A percentile compares a stretch with the other conserved stretches of the same genome.
These are phyloP conservation scores for Lepus timidus DNA, from an alignment of 2,113 vertebrate species.

Conservation along the genomic window DNA sequence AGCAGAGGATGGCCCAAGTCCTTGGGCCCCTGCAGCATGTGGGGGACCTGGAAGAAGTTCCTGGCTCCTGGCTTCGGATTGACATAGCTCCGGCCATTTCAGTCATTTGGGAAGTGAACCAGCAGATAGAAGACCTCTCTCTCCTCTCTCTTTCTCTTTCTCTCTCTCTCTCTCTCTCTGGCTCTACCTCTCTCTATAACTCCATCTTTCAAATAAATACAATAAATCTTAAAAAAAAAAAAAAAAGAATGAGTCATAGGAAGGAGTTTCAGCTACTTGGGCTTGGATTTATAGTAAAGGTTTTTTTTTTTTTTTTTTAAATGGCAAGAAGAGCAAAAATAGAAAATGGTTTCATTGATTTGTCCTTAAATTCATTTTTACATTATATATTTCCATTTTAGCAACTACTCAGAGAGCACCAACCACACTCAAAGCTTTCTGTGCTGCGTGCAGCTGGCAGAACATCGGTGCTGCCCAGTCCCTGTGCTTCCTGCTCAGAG, in stretches of 20 bases:
- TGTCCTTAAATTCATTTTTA: conserved; percentile 29
- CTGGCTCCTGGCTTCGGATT: too few species aligned
- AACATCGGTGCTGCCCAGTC: not conserved
- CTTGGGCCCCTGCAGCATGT: too few species aligned
- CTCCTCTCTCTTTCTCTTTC: too few species aligned
- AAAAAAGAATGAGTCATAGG: not conserved
- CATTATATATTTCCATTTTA: not conserved
- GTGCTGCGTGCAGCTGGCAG: not conserved
- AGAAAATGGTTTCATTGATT: not conserved
- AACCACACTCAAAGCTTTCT: not conserved
- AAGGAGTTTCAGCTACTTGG: conserved; percentile 13
- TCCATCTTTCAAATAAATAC: too few species aligned
- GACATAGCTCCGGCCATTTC: too few species aligned
- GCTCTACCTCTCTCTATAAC: too few species aligned
- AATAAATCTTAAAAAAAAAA: too few species aligned
- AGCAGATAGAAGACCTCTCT: too few species aligned
- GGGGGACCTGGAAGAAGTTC: too few species aligned
- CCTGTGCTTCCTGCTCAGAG: not conserved
- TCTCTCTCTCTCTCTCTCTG: too few species aligned
- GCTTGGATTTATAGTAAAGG: not conserved
- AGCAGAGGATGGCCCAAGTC: too few species aligned
- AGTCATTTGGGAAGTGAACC: too few species aligned
- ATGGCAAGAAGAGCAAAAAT: not conserved
- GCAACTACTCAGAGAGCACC: not conserved
- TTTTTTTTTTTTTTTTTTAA: not conserved